phyloP scores from a whole-genome alignment of 1,140 invertebrate species.

The Diorhabda sublineata region DNA sequence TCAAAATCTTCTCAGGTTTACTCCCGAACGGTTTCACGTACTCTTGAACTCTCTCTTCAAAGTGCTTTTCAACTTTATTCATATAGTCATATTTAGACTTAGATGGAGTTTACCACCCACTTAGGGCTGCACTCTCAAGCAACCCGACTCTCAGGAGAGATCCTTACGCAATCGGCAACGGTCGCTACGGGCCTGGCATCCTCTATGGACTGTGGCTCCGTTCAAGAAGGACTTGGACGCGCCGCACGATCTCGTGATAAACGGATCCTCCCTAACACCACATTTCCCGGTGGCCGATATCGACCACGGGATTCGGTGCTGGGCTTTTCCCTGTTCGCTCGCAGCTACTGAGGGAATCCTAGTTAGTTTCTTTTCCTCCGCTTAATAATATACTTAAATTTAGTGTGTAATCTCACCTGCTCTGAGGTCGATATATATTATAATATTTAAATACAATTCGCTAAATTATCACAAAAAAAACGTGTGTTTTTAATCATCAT shows the following conservation, averaged over 20 bases:
- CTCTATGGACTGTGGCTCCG: constrained; percentile 64
- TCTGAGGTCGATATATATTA: no score
- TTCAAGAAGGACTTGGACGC: constrained; percentile 66
- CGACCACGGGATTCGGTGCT: constrained; percentile 45
- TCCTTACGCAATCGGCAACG: constrained; percentile 37
- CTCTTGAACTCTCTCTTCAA: no score
- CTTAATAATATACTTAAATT: constrained; percentile 86
- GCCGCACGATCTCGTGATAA: constrained; percentile 45
- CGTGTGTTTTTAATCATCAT: no score
- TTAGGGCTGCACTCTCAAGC: no score
- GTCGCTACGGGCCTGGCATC: constrained; percentile 67
- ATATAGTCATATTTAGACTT: constrained; percentile 83
- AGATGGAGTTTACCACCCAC: constrained; percentile 53
- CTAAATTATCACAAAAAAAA: no score
- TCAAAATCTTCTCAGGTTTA: constrained; percentile 57
- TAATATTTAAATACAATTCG: no score
- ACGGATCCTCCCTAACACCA: constrained; percentile 60
- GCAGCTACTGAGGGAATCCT: no score
- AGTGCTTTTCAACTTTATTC: constrained; percentile 66
- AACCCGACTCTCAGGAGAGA: no score
- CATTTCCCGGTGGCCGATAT: constrained; percentile 55
- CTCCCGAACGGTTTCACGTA: constrained; percentile 62
- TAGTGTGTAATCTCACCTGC: constrained; percentile 58
- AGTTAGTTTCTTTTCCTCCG: not conserved
- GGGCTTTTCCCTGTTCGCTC: no score